These are phyloP conservation scores for Nanorana parkeri DNA, from an alignment of 2,113 vertebrate species.

Conservation along the genomic window DNA sequence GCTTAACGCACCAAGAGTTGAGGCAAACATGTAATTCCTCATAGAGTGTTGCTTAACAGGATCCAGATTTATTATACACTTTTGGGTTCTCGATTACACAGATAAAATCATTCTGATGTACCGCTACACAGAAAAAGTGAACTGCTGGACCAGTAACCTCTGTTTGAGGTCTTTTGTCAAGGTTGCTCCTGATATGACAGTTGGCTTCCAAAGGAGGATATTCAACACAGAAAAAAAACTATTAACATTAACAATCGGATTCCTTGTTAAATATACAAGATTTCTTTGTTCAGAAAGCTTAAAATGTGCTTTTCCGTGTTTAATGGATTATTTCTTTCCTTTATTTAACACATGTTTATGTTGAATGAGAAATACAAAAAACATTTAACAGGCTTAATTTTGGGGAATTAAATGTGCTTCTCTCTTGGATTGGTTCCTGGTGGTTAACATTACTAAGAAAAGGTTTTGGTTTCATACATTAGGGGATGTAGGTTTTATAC, in stretches of 20 bases:
- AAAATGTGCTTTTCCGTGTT: not conserved
- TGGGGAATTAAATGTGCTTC: too few species aligned
- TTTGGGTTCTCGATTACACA: slow-evolving; percentile 29
- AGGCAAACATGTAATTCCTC: slow-evolving; percentile 41
- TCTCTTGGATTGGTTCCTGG: too few species aligned
- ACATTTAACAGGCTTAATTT: too few species aligned
- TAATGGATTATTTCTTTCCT: not conserved
- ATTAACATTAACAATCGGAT: too few species aligned
- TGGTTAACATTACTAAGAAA: too few species aligned
- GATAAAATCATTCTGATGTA: slow-evolving; percentile 29
- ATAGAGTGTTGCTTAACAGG: slow-evolving; percentile 50
- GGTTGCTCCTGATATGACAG: not conserved
- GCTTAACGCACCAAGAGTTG: slow-evolving; percentile 54
- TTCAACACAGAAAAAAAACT: too few species aligned
- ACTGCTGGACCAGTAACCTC: not conserved
- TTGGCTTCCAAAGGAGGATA: not conserved
- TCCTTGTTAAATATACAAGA: not conserved
- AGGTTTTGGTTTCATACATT: too few species aligned
- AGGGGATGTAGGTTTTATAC: too few species aligned
- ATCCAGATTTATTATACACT: slow-evolving; percentile 51
- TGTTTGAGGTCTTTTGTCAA: slow-evolving; percentile 1
- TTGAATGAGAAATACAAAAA: not conserved
- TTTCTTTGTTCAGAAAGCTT: not conserved
- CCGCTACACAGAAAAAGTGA: not conserved
- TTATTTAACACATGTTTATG: not conserved